Conservation (phyloP, 2,888 invertebrate genomes). For the Clistopyga incitator region DNA sequence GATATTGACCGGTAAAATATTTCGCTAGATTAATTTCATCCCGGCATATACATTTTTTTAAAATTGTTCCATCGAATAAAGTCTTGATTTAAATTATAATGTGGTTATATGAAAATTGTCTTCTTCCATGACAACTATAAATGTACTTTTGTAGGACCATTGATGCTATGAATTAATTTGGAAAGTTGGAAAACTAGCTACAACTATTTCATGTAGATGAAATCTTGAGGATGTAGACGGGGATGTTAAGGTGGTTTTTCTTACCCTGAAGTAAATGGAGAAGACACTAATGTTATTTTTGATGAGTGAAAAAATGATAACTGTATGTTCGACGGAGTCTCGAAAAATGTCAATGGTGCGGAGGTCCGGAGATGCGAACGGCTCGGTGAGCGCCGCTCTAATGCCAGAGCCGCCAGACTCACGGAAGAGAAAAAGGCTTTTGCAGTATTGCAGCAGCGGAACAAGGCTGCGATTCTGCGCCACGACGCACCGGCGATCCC, state of each 20-base stretch:
- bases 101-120: not conserved
- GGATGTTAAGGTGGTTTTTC: constrained; percentile 5
- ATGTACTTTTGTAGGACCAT: not conserved
- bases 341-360: not conserved
- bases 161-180: not conserved
- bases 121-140: not conserved
- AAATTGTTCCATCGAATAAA: too few relatives aligned
- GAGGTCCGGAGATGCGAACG: constrained; percentile 56
- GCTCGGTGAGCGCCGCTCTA: constrained; percentile 68
- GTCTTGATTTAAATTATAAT: too few relatives aligned
- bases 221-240: not conserved
- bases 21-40: too few relatives aligned
- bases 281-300: constrained; percentile 16
- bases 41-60: too few relatives aligned
- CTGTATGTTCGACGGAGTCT: not conserved
- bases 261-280: constrained; percentile 13
- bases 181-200: not conserved
- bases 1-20: too few relatives aligned
- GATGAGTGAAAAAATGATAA: constrained; percentile 6
- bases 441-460: constrained; percentile 44
- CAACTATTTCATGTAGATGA: not conserved
- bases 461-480: constrained; percentile 62
- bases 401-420: constrained; percentile 64
- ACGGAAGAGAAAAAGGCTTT: constrained; percentile 46
- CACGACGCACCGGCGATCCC: constrained; percentile 50